phyloP scores from a whole-genome alignment of 2,113 vertebrate genomes.

The Cepphus grylle region DNA sequence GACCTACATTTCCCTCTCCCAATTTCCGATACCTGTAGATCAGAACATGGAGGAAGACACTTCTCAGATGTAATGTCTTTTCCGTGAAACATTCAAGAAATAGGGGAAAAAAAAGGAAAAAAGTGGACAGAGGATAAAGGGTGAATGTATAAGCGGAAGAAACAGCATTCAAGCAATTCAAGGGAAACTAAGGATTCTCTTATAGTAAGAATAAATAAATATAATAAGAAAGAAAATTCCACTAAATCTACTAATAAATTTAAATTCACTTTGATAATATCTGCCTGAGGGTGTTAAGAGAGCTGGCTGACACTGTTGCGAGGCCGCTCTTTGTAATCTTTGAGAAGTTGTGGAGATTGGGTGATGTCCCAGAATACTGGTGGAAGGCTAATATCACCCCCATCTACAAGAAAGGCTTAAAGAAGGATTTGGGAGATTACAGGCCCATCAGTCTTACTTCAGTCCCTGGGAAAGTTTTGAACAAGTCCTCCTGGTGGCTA shows the following conservation, averaged over 20 bases:
- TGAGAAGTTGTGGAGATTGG: not conserved
- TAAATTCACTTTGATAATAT: not conserved
- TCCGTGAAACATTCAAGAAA: too few relatives aligned
- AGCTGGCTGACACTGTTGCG: not conserved
- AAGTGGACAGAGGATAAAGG: not conserved
- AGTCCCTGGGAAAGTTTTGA: not conserved
- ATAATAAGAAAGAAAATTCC: not conserved
- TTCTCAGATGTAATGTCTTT: not conserved
- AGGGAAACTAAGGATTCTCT: not conserved
- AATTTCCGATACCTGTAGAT: not conserved
- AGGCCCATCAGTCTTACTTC: not conserved
- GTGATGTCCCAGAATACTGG: not conserved
- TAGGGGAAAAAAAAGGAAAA: not conserved
- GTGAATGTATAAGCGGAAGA: not conserved
- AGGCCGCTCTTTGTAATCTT: not conserved
- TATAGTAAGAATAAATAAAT: not conserved
- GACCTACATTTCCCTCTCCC: not conserved
- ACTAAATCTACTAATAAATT: not conserved
- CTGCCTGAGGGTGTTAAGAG: not conserved
- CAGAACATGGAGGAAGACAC: not conserved
- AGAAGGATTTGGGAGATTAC: not conserved
- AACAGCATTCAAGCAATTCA: not conserved
- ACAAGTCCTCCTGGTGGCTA: not conserved
- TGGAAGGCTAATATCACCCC: not conserved
- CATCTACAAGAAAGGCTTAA: not conserved